Base-by-base conservation (phyloP, 30 jellyfish, hydroid and myxozoan genomes). In the Hydra vulgaris region DNA sequence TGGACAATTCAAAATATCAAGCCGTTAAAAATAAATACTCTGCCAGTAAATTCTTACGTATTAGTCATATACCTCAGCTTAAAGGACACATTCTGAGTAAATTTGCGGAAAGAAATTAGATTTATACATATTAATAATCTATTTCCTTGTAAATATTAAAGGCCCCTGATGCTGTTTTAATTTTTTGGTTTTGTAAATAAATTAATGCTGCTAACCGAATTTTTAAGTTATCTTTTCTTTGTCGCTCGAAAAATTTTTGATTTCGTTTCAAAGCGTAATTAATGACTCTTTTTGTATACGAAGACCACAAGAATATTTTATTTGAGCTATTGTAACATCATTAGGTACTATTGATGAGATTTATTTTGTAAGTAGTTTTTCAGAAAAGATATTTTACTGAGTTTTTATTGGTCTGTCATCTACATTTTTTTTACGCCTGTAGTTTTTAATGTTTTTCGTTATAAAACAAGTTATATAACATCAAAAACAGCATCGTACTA, bases 1-100 rank as follows among this genome's bases (percentile, higher is more conserved):
- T 74, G 25, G 90, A 83, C 81, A 66, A 26, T 26, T 70, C 90
- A 0, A 83, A 76, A 54, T 74, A 73, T 17, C 96, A 92, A 95
- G 96, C 96, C 53, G 95, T 89, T 17, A 76, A 84, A 66, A 74
- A 93, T 18, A 92, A 92, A 77, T 92, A 83, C 78, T 72, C 96
- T 5, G 77, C 82, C 21, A 85, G 88, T 79, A 91, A 91, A 69
- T 88, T 86, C 69, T 74, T 91, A 92, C 73, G 83, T 7, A 85
- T 91, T 17, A 82, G 96, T 27, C 79, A 83, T 17, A 27, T 86
- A 73, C 85, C 90, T 4, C 95, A 86, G 72, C 80, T 91, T 25
- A 83, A 83, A 79, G 89, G 91, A 20, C 87, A 72, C 21, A 15
- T 27, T 12, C 56, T 86, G 15, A 54, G 71, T 27, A 21, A 55